Evolutionary conservation across 2,113 vertebrate species (phyloP).

Genomic region (Porphyrio hochstetteri): DNA sequence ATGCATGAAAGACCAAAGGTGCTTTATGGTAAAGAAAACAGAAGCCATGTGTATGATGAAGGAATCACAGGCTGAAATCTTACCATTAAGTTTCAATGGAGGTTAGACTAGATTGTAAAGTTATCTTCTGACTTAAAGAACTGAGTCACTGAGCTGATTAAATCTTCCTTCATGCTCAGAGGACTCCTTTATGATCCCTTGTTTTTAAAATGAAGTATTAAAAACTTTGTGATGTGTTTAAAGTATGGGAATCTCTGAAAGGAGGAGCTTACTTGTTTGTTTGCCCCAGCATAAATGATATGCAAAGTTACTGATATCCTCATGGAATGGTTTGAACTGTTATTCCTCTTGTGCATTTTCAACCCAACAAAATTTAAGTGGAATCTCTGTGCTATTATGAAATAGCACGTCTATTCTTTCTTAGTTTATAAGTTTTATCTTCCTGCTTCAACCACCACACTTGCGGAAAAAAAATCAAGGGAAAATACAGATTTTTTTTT

Average conservation of each 20-base stretch:
- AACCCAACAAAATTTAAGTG: neutral
- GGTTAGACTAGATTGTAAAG: neutral
- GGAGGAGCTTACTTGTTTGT: fast-evolving
- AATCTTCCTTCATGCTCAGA: neutral
- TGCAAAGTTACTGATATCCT: neutral
- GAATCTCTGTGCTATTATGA: neutral
- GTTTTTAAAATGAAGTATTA: neutral
- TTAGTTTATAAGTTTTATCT: neutral
- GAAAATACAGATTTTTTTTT: neutral
- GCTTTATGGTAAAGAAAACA: neutral
- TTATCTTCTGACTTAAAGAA: neutral
- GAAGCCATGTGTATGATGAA: neutral
- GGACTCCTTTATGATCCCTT: neutral
- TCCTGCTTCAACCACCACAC: neutral
- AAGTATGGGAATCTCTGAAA: neutral
- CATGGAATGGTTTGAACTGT: neutral
- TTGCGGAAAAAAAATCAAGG: neutral
- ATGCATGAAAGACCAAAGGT: neutral
- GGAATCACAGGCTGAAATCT: neutral
- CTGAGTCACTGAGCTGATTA: neutral
- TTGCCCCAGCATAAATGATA: neutral
- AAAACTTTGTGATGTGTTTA: neutral
- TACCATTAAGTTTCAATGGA: neutral
- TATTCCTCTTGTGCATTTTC: neutral
- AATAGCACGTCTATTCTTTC: neutral